A percentile compares a stretch with the other conserved stretches of the same genome.
Conservation (phyloP, 2,113 vertebrate genomes). For the Microcebus griseorufus region DNA sequence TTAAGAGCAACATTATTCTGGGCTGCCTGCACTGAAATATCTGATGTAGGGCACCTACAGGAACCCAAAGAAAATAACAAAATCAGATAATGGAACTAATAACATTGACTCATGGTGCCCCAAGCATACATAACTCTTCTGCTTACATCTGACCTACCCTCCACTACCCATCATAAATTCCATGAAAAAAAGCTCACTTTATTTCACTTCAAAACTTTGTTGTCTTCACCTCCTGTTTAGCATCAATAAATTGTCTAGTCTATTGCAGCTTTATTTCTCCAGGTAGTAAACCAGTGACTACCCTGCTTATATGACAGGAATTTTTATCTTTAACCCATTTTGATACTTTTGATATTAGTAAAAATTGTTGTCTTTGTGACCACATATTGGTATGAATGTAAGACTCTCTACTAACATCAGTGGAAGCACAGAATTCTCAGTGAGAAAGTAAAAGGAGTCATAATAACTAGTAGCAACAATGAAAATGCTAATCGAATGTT, state of each 20-base stretch:
- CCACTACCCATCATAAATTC: background rate
- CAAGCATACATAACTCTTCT: background rate
- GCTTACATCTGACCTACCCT: background rate
- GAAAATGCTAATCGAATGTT: background rate
- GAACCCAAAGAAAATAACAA: constrained; percentile 18
- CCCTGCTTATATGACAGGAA: background rate
- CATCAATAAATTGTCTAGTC: background rate
- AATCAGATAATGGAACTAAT: background rate
- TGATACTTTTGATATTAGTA: background rate
- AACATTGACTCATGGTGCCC: background rate
- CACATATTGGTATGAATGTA: background rate
- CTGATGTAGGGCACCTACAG: background rate
- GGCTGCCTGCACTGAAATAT: background rate
- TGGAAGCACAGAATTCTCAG: background rate
- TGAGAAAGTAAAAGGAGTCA: background rate
- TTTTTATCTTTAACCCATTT: background rate
- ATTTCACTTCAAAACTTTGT: background rate
- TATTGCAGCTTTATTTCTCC: background rate
- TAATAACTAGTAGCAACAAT: background rate
- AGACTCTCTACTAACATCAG: background rate
- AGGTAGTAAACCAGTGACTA: background rate
- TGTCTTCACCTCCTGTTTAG: background rate
- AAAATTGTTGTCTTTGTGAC: background rate
- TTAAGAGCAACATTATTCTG: background rate
- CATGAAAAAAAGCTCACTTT: background rate